These are phyloP conservation scores for Archocentrus centrarchus DNA, from an alignment of 2,113 vertebrate genomes.

Conservation along the genomic window DNA sequence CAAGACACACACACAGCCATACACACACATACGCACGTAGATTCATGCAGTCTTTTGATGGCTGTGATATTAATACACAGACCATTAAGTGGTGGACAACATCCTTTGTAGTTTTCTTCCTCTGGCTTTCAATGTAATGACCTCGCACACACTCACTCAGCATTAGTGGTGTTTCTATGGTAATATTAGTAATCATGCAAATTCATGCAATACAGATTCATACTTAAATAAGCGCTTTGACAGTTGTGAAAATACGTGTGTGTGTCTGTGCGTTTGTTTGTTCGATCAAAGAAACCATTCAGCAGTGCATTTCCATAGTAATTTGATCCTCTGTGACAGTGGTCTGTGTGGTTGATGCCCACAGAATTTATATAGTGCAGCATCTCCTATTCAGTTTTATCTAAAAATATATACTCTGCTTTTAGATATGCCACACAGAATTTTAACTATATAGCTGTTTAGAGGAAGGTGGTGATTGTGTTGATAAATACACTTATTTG, in stretches of 20 bases:
- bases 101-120: constrained; percentile 71
- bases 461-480: constrained; percentile 10
- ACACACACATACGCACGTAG: neutral
- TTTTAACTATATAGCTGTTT: constrained; percentile 27
- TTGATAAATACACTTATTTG: constrained; percentile 19
- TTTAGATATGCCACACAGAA: constrained; percentile 18
- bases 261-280: constrained; percentile 28
- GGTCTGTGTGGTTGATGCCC: constrained; percentile 54
- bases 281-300: constrained; percentile 77
- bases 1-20: constrained; percentile 1
- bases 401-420: constrained; percentile 40
- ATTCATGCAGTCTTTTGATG: constrained; percentile 67
- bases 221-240: constrained; percentile 73
- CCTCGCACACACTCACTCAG: constrained; percentile 61
- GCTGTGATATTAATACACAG: constrained; percentile 65
- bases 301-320: constrained; percentile 79
- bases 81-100: constrained; percentile 60
- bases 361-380: constrained; percentile 50
- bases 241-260: constrained; percentile 56
- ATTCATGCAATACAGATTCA: constrained; percentile 73
- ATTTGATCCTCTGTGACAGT: constrained; percentile 73
- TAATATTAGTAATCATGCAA: constrained; percentile 80
- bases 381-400: constrained; percentile 30
- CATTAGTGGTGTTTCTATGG: constrained; percentile 78
- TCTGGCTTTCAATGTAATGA: constrained; percentile 68